Conservation (phyloP, 2,113 vertebrate genomes). For the Caracal caracal region DNA sequence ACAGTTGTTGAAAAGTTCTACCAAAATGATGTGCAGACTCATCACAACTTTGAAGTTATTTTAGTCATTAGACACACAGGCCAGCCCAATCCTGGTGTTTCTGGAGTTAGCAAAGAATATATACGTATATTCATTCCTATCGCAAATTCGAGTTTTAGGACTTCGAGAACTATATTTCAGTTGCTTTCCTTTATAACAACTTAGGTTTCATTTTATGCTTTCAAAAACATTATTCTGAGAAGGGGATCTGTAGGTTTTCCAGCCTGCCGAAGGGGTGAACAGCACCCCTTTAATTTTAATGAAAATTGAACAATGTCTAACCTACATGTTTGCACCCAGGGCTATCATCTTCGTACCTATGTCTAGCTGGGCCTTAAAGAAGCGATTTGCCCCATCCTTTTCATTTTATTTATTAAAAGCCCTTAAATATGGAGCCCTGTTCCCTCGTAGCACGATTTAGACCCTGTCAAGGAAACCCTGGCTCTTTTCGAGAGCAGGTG, state of each 20-base stretch:
- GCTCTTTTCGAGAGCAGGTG: background rate
- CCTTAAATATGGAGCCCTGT: background rate
- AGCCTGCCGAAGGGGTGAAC: too few relatives aligned
- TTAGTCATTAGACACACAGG: background rate
- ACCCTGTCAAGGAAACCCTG: background rate
- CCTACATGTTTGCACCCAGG: fast-evolving
- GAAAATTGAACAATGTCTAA: too few relatives aligned
- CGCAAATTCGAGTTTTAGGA: background rate
- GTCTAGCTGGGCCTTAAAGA: background rate
- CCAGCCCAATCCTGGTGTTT: background rate
- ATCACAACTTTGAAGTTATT: background rate
- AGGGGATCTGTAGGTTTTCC: background rate
- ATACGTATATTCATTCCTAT: background rate
- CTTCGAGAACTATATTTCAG: constrained; percentile 14
- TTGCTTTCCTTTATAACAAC: background rate
- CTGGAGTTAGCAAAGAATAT: background rate
- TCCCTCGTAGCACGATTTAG: background rate
- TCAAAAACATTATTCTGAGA: background rate
- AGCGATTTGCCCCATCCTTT: background rate
- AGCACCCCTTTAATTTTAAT: too few relatives aligned
- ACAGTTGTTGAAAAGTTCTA: background rate
- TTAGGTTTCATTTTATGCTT: background rate
- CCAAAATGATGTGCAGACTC: background rate
- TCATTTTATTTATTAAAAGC: background rate
- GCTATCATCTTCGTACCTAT: background rate